These are phyloP conservation scores for Cyphomyrus discorhynchus DNA, from an alignment of 2,113 vertebrate species.

Conservation along the genomic window DNA sequence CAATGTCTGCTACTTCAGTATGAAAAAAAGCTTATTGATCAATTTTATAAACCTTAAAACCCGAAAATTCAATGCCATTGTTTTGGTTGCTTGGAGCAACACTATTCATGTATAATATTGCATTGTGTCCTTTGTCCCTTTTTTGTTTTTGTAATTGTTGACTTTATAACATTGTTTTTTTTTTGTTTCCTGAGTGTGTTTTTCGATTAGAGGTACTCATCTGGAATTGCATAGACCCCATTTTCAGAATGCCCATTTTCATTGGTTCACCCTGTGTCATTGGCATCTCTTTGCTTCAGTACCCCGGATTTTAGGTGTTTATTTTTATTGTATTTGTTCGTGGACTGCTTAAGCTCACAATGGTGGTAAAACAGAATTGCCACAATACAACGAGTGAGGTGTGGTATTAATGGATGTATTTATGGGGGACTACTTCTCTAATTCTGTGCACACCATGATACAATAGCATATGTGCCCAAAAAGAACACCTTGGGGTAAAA, in stretches of 20 bases:
- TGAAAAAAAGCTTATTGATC: neutral
- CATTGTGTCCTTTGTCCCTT: neutral
- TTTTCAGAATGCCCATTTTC: slow-evolving; percentile 10
- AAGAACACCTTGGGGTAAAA: neutral
- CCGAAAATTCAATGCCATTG: neutral
- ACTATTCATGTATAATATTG: neutral
- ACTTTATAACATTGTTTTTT: neutral
- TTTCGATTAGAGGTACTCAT: slow-evolving; percentile 20
- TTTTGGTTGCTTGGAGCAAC: neutral
- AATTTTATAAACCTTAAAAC: neutral
- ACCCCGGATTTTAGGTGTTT: neutral
- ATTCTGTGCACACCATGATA: neutral
- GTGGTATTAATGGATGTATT: neutral
- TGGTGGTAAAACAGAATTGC: neutral
- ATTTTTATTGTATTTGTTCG: neutral
- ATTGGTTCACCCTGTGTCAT: neutral
- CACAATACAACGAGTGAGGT: neutral
- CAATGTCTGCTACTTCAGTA: neutral
- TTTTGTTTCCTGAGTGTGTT: neutral
- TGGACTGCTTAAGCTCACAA: neutral
- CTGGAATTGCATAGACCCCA: neutral
- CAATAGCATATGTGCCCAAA: neutral
- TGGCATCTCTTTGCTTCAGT: neutral
- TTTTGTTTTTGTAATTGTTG: neutral
- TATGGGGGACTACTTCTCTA: neutral